Conservation (phyloP, 2,113 vertebrate genomes). For the Fregata magnificens region DNA sequence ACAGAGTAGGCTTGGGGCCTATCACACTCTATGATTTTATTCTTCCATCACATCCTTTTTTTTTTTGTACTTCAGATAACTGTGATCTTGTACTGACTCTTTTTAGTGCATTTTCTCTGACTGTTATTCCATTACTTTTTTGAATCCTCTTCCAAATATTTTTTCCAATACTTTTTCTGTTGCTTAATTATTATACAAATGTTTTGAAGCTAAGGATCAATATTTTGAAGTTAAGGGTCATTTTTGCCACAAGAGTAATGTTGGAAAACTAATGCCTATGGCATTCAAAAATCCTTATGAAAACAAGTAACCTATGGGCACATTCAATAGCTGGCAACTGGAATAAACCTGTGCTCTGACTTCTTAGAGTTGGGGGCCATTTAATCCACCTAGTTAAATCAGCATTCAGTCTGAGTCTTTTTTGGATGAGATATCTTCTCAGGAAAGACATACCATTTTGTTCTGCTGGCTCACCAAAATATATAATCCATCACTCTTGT, state of each 20-base stretch:
- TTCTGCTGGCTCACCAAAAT: not conserved
- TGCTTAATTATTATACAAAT: not conserved
- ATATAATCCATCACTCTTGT: not conserved
- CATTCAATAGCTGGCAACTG: not conserved
- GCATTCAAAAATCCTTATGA: not conserved
- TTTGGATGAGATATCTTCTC: not conserved
- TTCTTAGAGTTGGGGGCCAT: not conserved
- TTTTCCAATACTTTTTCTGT: not conserved
- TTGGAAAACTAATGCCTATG: not conserved
- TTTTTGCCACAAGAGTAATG: not conserved
- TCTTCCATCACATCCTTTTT: not conserved
- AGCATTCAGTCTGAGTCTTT: not conserved
- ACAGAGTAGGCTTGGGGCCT: constrained; percentile 17
- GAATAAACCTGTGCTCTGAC: not conserved
- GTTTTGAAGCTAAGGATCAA: not conserved
- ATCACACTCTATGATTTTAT: constrained; percentile 53
- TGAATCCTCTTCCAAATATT: not conserved
- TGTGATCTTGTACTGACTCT: not conserved
- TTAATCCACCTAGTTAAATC: not conserved
- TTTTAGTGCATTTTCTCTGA: not conserved
- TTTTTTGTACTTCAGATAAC: not conserved
- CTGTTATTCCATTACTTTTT: not conserved
- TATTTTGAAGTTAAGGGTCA: not conserved
- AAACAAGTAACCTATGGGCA: not conserved
- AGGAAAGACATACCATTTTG: not conserved